These are phyloP conservation scores for Ornithoptera alexandrae DNA, from an alignment of 2,888 invertebrate genomes.

Conservation along the genomic window DNA sequence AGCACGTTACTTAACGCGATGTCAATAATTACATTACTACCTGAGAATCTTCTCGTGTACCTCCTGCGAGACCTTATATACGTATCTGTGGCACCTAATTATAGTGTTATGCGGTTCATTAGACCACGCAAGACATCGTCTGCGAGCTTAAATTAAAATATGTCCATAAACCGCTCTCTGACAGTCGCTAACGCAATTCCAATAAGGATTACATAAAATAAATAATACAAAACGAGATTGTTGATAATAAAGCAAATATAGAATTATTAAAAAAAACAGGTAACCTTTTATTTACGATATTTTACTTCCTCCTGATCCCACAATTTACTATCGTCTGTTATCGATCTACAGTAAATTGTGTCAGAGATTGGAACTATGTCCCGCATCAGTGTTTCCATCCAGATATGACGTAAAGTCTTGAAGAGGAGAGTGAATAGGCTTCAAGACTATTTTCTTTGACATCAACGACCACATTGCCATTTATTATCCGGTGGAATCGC, in stretches of 20 bases:
- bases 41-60: not conserved
- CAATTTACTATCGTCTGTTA: too few species aligned
- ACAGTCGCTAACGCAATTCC: too few species aligned
- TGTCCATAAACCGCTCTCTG: not conserved
- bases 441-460: too few species aligned
- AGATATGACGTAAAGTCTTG: too few species aligned
- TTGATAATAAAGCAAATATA: not conserved
- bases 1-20: not conserved
- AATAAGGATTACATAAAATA: not conserved
- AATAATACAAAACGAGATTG: not conserved
- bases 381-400: too few species aligned
- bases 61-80: not conserved
- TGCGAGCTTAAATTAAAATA: constrained; percentile 3
- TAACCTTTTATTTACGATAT: not conserved
- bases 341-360: too few species aligned
- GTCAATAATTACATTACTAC: not conserved
- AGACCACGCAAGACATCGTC: constrained; percentile 2
- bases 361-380: too few species aligned
- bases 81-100: not conserved
- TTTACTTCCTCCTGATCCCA: too few species aligned
- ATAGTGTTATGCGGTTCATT: constrained; percentile 9
- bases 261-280: not conserved
- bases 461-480: too few species aligned
- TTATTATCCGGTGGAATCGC: too few species aligned
- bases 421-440: too few species aligned